Base-by-base conservation (phyloP, 2,113 vertebrate species). In the Upupa epops region DNA sequence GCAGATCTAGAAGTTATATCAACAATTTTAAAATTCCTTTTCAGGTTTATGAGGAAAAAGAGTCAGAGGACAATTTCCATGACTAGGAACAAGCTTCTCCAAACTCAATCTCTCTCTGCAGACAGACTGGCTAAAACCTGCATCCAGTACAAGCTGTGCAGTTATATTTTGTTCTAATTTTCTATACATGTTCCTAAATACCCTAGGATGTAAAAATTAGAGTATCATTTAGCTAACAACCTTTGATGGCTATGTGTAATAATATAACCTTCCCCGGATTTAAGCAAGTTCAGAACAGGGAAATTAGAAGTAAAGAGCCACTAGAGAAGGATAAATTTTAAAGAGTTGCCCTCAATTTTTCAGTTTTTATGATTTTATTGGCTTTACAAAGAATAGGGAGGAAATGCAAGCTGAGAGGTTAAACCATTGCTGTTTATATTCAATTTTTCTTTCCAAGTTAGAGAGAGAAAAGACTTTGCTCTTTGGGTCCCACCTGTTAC, bases 251-350 rank as follows among this genome's bases (percentile, higher is more conserved):
- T 90, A 46, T 3, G 17, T 79, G 51, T 28, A 91, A 88, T 72
- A 68, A 82, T 36, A 85, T 49, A 94, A 89, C 71, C 59, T 91
- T 83, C 37, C n/a, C n/a, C 56, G 85, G 60, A 91, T 91, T 95
- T 92, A 94, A 83, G 63, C 87, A 86, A 80, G 42, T 89, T 83
- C 79, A 74, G 74, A 85, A 89, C 82, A 86, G 10, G 56, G 52
- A 92, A 95, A 91, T 94, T 85, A 85, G 55, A 94, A 83, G 45
- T 88, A 94, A 91, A 59, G 85, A 92, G 87, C 55, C 89, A 89
- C 93, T 14, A 73, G 87, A 91, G 89, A 77, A 89, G 11, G 29
- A 94, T 92, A 93, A 93, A 92, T 87, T n/a, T 89, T 91, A 59
- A 96, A 76, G 63, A 91, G 18, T 11, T 93, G 80, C 68, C n/a